Percentiles rank a stretch among this genome's conserved stretches.
These are phyloP conservation scores for Eupsilia transversa DNA, from an alignment of 2,888 invertebrate species.

Conservation along the genomic window DNA sequence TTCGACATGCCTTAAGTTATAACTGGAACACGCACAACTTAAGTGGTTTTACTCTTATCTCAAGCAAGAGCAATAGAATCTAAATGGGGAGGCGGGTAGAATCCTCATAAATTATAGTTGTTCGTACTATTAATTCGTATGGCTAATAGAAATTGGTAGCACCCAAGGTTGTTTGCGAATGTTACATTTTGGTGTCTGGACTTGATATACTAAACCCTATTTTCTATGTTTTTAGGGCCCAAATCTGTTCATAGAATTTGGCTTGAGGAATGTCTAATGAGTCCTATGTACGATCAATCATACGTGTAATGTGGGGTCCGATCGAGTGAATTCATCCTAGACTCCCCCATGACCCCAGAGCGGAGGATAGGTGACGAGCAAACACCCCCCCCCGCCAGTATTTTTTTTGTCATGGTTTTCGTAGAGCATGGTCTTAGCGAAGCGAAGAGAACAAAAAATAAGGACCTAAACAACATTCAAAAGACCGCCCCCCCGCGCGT, in stretches of 20 bases:
- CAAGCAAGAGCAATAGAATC: slow-evolving; percentile 36
- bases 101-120: slow-evolving; percentile 48
- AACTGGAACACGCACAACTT: slow-evolving; percentile 47
- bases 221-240: background rate
- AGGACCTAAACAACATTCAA: too few relatives aligned
- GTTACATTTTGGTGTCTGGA: background rate
- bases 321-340: too few relatives aligned
- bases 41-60: slow-evolving; percentile 57
- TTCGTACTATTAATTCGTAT: slow-evolving; percentile 33
- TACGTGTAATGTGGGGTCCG: too few relatives aligned
- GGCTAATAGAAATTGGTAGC: slow-evolving; percentile 10
- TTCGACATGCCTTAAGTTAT: background rate
- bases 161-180: slow-evolving; percentile 16
- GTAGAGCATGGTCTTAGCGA: too few relatives aligned
- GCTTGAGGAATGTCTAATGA: too few relatives aligned
- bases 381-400: too few relatives aligned
- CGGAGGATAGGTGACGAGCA: too few relatives aligned
- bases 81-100: slow-evolving; percentile 44
- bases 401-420: too few relatives aligned
- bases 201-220: background rate
- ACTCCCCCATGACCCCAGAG: too few relatives aligned
- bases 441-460: too few relatives aligned
- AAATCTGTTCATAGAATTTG: background rate
- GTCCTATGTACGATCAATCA: too few relatives aligned
- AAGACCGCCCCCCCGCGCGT: too few relatives aligned